Conservation (phyloP, 2,888 invertebrate species). For the Napeogenes inachia region DNA sequence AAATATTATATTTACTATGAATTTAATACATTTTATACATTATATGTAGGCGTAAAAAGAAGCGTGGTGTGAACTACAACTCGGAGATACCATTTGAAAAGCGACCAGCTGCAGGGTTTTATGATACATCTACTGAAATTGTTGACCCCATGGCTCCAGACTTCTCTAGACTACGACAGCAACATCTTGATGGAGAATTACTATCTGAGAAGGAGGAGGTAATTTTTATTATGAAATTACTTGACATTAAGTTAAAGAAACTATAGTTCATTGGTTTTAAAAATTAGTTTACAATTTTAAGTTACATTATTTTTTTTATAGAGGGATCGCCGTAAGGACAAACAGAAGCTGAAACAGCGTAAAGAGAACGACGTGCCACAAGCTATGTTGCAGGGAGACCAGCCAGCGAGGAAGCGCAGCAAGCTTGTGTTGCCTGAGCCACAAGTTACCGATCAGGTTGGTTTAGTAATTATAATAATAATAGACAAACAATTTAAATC, state of each 20-base stretch:
- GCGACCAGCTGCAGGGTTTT: constrained; percentile 93
- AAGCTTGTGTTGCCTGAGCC: constrained; percentile 97
- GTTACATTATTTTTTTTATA: constrained; percentile 43
- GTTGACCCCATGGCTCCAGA: constrained; percentile 93
- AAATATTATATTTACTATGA: not conserved
- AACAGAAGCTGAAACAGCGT: constrained; percentile 94
- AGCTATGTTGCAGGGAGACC: constrained; percentile 90
- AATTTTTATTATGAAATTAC: constrained; percentile 11
- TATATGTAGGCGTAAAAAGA: constrained; percentile 81
- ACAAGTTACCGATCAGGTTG: constrained; percentile 94
- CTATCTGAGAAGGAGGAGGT: constrained; percentile 94
- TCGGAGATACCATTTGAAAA: constrained; percentile 99
- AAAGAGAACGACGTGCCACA: constrained; percentile 97
- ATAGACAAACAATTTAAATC: too few relatives aligned
- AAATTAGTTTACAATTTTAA: too few relatives aligned
- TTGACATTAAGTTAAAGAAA: not conserved
- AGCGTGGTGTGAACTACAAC: constrained; percentile 97
- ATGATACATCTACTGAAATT: constrained; percentile 93
- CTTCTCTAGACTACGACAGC: constrained; percentile 92
- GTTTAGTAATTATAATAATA: constrained; percentile 1
- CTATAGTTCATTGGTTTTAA: not conserved
- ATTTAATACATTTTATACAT: too few relatives aligned
- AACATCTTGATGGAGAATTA: constrained; percentile 94
- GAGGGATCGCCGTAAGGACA: constrained; percentile 95
- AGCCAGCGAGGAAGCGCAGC: constrained; percentile 93